Conservation (phyloP, 2,113 vertebrate genomes). For the Orientallactaga bullata region DNA sequence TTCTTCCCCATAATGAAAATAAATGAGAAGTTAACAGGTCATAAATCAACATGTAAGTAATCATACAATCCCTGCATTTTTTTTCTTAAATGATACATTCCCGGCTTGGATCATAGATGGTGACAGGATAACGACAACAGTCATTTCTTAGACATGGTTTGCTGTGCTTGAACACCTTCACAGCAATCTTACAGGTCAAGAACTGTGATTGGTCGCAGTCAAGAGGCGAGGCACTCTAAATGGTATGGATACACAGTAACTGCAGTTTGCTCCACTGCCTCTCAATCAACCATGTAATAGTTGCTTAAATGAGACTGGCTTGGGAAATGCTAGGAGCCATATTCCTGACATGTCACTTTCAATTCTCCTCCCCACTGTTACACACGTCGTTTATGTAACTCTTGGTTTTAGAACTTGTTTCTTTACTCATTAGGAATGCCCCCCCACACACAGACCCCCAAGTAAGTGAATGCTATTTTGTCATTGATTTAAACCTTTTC, state of each 20-base stretch:
- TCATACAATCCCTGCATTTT: background rate
- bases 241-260: background rate
- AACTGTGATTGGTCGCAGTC: background rate
- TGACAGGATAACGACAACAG: background rate
- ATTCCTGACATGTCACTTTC: background rate
- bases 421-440: background rate
- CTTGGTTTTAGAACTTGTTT: conserved; percentile 20
- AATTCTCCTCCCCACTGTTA: background rate
- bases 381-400: conserved; percentile 3
- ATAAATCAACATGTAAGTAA: background rate
- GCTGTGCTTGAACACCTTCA: background rate
- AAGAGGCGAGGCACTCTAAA: background rate
- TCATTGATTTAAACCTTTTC: background rate
- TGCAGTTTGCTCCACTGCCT: background rate
- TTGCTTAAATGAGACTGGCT: background rate
- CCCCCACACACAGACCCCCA: background rate
- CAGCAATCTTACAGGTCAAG: background rate
- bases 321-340: background rate
- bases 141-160: background rate
- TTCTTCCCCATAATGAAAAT: conserved; percentile 16
- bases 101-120: background rate
- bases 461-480: conserved; percentile 14
- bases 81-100: conserved; percentile 17
- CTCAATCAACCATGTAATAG: conserved; percentile 17
- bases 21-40: background rate